Evolutionary conservation across 2,797 vertebrate species (phyloP).

Genomic region (Scleropages formosus): DNA sequence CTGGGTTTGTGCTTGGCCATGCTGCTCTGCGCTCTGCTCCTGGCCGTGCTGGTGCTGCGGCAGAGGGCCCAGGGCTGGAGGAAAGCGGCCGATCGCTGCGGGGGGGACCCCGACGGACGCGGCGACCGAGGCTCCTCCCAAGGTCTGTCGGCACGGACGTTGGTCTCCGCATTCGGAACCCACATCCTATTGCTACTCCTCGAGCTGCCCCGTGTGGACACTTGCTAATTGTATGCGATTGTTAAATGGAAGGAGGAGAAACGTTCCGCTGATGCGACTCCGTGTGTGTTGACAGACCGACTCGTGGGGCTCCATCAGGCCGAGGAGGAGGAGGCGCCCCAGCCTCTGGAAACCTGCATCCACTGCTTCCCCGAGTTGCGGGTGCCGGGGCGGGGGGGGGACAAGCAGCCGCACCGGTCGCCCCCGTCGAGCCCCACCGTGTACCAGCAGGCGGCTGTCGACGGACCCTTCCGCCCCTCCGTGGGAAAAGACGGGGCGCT

Average conservation of each 20-base stretch:
- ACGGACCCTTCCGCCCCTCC: neutral
- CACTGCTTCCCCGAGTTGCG: constrained; percentile 64
- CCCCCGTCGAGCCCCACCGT: neutral
- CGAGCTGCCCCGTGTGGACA: too few species aligned
- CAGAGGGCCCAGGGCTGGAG: constrained; percentile 31
- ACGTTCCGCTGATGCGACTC: neutral
- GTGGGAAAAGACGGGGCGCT: constrained; percentile 28
- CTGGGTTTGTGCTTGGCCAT: constrained; percentile 54
- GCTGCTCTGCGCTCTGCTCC: constrained; percentile 52
- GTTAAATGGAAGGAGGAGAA: neutral
- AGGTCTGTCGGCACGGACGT: too few species aligned
- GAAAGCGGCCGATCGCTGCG: neutral
- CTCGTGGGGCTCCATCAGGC: neutral
- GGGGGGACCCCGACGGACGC: neutral
- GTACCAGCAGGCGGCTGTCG: constrained; percentile 45
- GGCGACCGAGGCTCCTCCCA: constrained; percentile 14
- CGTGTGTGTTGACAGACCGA: constrained; percentile 43
- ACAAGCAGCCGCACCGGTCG: neutral
- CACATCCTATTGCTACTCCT: too few species aligned
- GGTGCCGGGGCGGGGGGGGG: constrained; percentile 5
- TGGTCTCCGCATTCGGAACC: too few species aligned
- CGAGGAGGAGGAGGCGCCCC: constrained; percentile 33
- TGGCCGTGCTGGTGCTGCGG: constrained; percentile 53
- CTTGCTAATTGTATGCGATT: too few species aligned
- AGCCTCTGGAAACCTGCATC: constrained; percentile 63